Conservation (phyloP, 2,113 vertebrate genomes). For the Tragelaphus scriptus region DNA sequence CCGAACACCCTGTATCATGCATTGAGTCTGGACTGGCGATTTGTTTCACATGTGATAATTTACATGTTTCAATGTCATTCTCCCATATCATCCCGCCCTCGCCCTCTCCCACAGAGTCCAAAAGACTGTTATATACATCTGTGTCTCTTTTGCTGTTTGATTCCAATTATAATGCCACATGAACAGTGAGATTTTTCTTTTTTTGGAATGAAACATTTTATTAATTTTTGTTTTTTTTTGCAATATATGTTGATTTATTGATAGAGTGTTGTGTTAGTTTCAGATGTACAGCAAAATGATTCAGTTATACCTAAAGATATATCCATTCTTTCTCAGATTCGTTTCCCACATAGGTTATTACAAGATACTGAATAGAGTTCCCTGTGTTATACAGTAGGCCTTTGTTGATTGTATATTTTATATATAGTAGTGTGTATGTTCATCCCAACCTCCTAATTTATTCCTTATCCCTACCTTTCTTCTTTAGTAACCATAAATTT, state of each 20-base stretch:
- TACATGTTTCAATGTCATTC: not conserved
- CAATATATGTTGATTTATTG: not conserved
- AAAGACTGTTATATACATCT: not conserved
- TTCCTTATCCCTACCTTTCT: not conserved
- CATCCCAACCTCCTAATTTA: not conserved
- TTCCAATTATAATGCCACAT: not conserved
- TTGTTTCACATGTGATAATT: not conserved
- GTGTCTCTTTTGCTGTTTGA: not conserved
- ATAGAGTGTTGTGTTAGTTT: not conserved
- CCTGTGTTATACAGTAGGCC: not conserved
- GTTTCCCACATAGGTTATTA: too few species aligned
- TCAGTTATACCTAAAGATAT: not conserved
- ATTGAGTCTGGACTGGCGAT: not conserved
- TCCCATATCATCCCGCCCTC: not conserved
- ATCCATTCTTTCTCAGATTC: not conserved
- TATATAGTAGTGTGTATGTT: not conserved
- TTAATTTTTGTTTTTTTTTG: not conserved
- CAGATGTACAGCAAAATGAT: not conserved
- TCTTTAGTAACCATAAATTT: not conserved
- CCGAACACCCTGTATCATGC: not conserved
- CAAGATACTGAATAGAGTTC: not conserved
- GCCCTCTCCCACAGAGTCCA: not conserved
- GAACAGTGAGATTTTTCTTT: accelerated
- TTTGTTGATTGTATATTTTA: too few species aligned
- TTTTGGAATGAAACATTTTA: not conserved